Evolutionary conservation across 2,888 invertebrate species (phyloP), one percentile per base, ranked within the genome.

Genomic region (Drosophila helvetica): DNA sequence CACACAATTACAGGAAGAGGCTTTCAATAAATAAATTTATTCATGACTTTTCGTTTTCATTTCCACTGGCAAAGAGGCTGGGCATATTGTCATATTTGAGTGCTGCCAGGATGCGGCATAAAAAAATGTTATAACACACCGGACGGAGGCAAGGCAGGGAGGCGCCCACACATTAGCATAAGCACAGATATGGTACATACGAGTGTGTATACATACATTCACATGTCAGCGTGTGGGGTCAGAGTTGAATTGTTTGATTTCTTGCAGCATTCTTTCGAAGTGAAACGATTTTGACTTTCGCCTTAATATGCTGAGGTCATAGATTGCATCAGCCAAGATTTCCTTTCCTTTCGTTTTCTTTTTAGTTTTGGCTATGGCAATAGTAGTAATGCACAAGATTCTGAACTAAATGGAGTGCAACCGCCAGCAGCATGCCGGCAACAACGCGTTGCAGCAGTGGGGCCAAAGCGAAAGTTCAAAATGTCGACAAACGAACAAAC

Each of bases 401-500:
- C 74, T 59, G 46, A 77, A 60, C 55, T 60, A 38, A 61, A 78
- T 75, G 57, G 69, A 69, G 75, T 75, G 67, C 61, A 54, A 15
- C 38, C 66, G 50, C 46, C 77, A 62, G 63, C 54, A 55, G 27
- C 30, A 22, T 22, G 33, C 55, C 51, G 75, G 68, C 80, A 82
- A 69, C 62, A 27, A 27, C 27, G 27, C 27, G 27, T 27, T 27
- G 27, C 27, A 30, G 10, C 30, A 4, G 22, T 22, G 22, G 22
- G 5, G 22, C 22, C 27, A 27, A 33, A 30, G 12, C 33, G 72
- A 88, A 85, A 89, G 88, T 89, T 83, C 79, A 80, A 72, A 83
- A 62, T 74, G 84, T 83, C 81, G 82, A 59, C 68, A 81, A 88
- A 81, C 81, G 73, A 84, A 84, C 86, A 88, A 88, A 81, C 86